Evolutionary conservation across 2,888 invertebrate species (phyloP), one percentile per base, ranked within the genome.

Genomic region (Acanthosepion lycidas): DNA sequence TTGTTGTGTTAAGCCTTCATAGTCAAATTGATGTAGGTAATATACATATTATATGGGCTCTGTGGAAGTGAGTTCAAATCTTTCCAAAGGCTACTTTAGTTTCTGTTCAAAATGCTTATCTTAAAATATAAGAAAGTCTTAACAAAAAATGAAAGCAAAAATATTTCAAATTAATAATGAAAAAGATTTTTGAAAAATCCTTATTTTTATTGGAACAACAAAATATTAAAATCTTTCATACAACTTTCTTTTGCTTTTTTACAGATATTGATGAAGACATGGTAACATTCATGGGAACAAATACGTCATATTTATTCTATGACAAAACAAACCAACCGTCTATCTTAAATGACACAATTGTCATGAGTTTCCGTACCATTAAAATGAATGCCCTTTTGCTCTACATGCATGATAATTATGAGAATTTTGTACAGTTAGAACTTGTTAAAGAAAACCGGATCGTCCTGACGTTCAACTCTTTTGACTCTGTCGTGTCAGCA

Each of bases 331-430:
- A 97, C 98, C 33, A 98, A 98, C 97, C 98, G 98, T 93, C 95
- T 96, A 98, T 99, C 97, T 98, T 99, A 96, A 98, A 98, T 26
- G 98, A 98, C 97, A 98, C 98, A 96, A 98, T 99, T 95, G 98
- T 99, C n/a, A 98, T 99, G 97, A 99, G 99, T 97, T 98, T 99
- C 95, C 98, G 99, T 96, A 99, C 99, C 0, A 99, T 99, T 97
- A 98, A 98, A 91, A 98, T 98, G 96, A 98, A 99, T 0, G 97
- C 97, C 20, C 97, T 99, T 96, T 95, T 97, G 26, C 98, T 99
- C 18, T 99, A 99, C 97, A 99, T 99, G 64, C 99, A 99, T 97
- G 99, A 99, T 97, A 98, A 99, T 97, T 98, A 99, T 95, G 99
- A 99, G 97, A 99, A 99, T 97, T 99, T 99, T 97, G 98, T 99